Evolutionary conservation across 2,888 invertebrate genomes (phyloP).

Genomic region (Netelia inedita): DNA sequence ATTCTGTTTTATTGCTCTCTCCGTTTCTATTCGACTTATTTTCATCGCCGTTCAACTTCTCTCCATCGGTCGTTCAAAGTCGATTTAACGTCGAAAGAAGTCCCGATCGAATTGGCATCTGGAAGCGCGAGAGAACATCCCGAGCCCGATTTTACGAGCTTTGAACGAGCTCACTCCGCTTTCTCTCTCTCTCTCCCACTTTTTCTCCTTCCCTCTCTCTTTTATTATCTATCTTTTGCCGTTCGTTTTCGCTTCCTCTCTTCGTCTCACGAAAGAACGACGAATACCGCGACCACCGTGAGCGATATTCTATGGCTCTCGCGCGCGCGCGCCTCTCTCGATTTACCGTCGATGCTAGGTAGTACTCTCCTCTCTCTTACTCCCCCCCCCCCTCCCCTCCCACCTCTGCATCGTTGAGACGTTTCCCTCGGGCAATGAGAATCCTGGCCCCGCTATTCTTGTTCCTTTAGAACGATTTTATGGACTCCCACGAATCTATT

Average conservation of each 20-base stretch:
- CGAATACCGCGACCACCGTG: conserved; percentile 59
- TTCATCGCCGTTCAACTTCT: conserved; percentile 39
- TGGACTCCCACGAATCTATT: conserved; percentile 47
- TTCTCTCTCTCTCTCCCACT: background rate
- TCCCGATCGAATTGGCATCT: conserved; percentile 65
- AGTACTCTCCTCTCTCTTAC: conserved; percentile 37
- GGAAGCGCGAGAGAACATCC: conserved; percentile 52
- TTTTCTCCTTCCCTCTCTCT: background rate
- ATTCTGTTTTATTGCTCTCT: conserved; percentile 47
- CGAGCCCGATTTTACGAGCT: conserved; percentile 62
- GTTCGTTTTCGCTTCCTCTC: conserved; percentile 7
- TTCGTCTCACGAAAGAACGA: conserved; percentile 27
- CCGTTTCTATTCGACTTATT: conserved; percentile 37
- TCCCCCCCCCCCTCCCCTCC: background rate
- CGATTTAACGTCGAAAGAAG: conserved; percentile 65
- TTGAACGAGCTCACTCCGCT: conserved; percentile 45
- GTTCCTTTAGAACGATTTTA: conserved; percentile 41
- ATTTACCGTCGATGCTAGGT: conserved; percentile 54
- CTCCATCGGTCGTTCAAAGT: conserved; percentile 61
- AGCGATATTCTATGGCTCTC: conserved; percentile 57
- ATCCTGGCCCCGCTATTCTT: conserved; percentile 33
- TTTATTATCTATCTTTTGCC: conserved; percentile 3
- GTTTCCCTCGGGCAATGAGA: conserved; percentile 52
- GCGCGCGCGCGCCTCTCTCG: conserved; percentile 48
- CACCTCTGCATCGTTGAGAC: conserved; percentile 1